Evolutionary conservation across 1,140 invertebrate genomes (phyloP).

Genomic region (Lucilia cuprina): DNA sequence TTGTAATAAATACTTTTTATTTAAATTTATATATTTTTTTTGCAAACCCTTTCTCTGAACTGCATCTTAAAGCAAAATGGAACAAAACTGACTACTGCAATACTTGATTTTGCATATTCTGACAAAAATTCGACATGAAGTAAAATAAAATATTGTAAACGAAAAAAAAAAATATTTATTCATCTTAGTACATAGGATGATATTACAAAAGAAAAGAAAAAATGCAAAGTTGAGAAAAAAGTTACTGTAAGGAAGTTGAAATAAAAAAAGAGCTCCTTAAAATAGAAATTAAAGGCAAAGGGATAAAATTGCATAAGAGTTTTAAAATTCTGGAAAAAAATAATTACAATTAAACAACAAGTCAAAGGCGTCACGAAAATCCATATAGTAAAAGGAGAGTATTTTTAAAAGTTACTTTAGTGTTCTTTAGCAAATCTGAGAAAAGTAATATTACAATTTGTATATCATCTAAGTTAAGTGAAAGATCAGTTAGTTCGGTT

Average conservation of each 20-base stretch:
- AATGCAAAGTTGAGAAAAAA: not conserved
- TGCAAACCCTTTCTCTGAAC: not conserved
- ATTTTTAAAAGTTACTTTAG: too few relatives aligned
- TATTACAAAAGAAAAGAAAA: not conserved
- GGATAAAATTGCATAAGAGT: not conserved
- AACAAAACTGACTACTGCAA: not conserved
- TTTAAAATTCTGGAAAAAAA: not conserved
- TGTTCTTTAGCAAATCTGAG: too few relatives aligned
- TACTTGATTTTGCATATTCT: slow-evolving; percentile 21
- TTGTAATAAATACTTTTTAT: not conserved
- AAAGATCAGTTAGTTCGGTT: too few relatives aligned
- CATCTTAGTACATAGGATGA: not conserved
- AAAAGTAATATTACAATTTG: too few relatives aligned
- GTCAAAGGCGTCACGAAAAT: not conserved
- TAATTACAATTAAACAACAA: not conserved
- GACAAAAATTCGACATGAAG: not conserved
- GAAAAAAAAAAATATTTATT: not conserved
- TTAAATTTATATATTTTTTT: too few relatives aligned
- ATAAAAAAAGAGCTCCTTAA: not conserved
- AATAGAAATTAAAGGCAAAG: not conserved
- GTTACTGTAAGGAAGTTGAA: too few relatives aligned
- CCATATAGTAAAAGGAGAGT: too few relatives aligned
- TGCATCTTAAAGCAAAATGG: not conserved
- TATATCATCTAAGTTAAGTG: too few relatives aligned
- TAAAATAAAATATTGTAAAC: not conserved